Percentiles rank a stretch among this genome's conserved stretches.
These are phyloP conservation scores for Ctenosaura bakeri DNA, from an alignment of 2,797 vertebrate species.

Conservation along the genomic window DNA sequence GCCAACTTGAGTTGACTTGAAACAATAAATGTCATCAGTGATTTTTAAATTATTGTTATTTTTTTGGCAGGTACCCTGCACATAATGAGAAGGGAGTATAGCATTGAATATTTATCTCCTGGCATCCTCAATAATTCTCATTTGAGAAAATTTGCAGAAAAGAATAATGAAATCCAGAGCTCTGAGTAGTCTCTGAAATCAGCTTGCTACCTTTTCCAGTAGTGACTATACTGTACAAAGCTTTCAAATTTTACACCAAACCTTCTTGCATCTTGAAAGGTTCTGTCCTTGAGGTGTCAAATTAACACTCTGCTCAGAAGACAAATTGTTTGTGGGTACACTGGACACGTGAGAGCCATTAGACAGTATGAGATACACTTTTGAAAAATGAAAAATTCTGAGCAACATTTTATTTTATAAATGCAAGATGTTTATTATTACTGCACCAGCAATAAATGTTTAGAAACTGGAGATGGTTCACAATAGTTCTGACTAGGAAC, in stretches of 20 bases:
- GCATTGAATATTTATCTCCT: constrained; percentile 49
- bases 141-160: constrained; percentile 67
- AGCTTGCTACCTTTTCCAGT: constrained; percentile 72
- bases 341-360: constrained; percentile 85
- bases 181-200: constrained; percentile 65
- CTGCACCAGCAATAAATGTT: constrained; percentile 86
- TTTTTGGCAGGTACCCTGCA: constrained; percentile 59
- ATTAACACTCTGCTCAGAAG: constrained; percentile 83
- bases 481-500: constrained; percentile 84
- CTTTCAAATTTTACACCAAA: constrained; percentile 69
- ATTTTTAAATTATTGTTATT: constrained; percentile 55
- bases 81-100: constrained; percentile 32
- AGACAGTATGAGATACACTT: constrained; percentile 80
- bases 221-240: constrained; percentile 75
- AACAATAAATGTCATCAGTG: constrained; percentile 69
- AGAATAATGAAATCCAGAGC: constrained; percentile 73
- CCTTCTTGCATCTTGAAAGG: constrained; percentile 71
- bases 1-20: constrained; percentile 47
- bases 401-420: constrained; percentile 85
- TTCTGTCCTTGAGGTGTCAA: constrained; percentile 86
- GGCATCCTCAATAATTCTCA: constrained; percentile 72
- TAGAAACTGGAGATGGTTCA: constrained; percentile 85
- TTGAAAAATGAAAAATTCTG: constrained; percentile 86
- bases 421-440: constrained; percentile 89
- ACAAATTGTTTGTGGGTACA: constrained; percentile 83